Evolutionary conservation across 1,140 invertebrate genomes (phyloP), one percentile per base, ranked within the genome.

Genomic region (Drosophila navojoa): DNA sequence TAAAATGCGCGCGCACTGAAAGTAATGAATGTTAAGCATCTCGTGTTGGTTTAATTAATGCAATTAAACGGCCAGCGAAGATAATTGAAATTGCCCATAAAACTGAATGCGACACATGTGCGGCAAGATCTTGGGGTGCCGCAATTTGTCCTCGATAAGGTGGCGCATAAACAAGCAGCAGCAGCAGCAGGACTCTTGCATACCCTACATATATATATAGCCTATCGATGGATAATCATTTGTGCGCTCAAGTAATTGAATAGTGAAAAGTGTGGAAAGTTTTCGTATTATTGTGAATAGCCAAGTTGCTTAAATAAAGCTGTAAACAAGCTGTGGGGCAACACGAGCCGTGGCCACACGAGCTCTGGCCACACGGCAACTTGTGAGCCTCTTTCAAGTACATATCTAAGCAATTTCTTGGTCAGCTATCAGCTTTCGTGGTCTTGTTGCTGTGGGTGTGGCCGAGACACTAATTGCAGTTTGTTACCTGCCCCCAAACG

Each of bases 21-120:
- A 57, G 42, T 47, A 71, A 75, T 75, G 67, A 71, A 75, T 70
- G 59, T 75, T 64, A 52, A 71, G 68, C 68, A 70, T 40, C 22
- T 71, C 72, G 60, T 71, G 60, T 75, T 71, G 72, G 54, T 64
- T 75, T 75, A 75, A 75, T 75, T 75, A 75, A 75, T 75, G 68
- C 72, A 75, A 75, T 75, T 75, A 75, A 75, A 64, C 40, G 71
- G 47, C 68, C 19, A 29, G 60, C 25, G 40, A 15, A 42, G 16
- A 75, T 64, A 75, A 75, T 75, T 75, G 72, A 64, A 75, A 75
- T 71, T 62, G 42, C 40, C 45, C 67, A 75, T 71, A 45, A 58
- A 75, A 75, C 44, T 54, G 70, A 71, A 71, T 57, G 57, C 58
- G 64, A 69, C 44, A 61, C 54, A 53, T 50, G 44, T 44, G 58